phyloP scores from a whole-genome alignment of 2,888 invertebrate genomes.

The Syritta pipiens region DNA sequence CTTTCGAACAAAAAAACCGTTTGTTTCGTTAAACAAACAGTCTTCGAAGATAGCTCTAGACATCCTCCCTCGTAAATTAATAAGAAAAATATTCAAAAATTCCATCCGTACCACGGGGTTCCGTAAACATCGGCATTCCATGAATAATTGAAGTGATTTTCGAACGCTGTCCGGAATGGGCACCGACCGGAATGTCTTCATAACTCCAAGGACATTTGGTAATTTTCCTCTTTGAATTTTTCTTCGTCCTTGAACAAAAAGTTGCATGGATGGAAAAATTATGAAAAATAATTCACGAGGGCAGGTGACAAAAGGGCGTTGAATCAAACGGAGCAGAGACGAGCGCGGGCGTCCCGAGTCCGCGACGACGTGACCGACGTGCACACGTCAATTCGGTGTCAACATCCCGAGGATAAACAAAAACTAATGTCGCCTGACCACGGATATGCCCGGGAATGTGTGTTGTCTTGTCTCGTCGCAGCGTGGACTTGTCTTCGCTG shows the following conservation, averaged over 20 bases:
- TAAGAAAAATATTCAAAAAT: conserved; percentile 34
- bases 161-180: not conserved
- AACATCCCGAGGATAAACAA: conserved; percentile 31
- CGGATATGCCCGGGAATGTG: conserved; percentile 28
- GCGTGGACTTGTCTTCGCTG: no score
- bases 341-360: conserved; percentile 2
- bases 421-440: conserved; percentile 43
- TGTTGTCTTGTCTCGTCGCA: not conserved
- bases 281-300: conserved; percentile 8
- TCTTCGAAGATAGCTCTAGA: not conserved
- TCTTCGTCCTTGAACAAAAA: conserved; percentile 31
- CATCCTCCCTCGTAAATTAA: conserved; percentile 24
- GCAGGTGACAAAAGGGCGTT: conserved; percentile 5
- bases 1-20: not conserved
- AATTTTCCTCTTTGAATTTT: conserved; percentile 1
- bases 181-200: conserved; percentile 2
- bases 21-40: not conserved
- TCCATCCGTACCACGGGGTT: not conserved
- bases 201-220: conserved; percentile 7
- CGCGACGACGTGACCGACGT: conserved; percentile 13
- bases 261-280: not conserved
- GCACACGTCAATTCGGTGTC: conserved; percentile 38
- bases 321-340: not conserved
- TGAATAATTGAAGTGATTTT: conserved; percentile 37
- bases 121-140: conserved; percentile 39